Percentiles rank a stretch among this genome's conserved stretches.
phyloP scores from a whole-genome alignment of 53 echinoderm and acorn worm species.

The Holothuria leucospilota region DNA sequence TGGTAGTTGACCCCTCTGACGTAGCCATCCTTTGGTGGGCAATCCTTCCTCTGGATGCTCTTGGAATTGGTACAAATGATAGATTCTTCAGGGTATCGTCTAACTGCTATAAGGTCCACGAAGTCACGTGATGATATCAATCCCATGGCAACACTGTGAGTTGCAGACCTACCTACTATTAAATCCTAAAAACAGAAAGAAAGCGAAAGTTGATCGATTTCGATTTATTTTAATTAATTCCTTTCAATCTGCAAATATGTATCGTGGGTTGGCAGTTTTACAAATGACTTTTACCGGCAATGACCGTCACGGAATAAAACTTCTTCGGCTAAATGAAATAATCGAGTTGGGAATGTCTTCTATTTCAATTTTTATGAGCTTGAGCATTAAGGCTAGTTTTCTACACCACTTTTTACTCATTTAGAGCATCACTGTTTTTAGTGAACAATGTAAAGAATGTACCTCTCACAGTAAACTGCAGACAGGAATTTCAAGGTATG shows the following conservation, averaged over 20 bases:
- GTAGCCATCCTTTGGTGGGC: slow-evolving; percentile 82
- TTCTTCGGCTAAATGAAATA: too few species aligned
- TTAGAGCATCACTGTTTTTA: too few species aligned
- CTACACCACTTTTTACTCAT: too few species aligned
- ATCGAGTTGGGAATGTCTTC: too few species aligned
- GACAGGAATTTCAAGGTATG: too few species aligned
- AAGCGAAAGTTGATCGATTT: neutral
- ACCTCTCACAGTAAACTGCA: too few species aligned
- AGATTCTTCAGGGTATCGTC: slow-evolving; percentile 67
- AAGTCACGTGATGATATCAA: slow-evolving; percentile 95
- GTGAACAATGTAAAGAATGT: too few species aligned
- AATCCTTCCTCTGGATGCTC: slow-evolving; percentile 89
- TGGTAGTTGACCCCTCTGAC: slow-evolving; percentile 94
- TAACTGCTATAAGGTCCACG: slow-evolving; percentile 78
- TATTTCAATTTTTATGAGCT: too few species aligned
- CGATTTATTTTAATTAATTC: neutral
- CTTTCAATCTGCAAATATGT: neutral
- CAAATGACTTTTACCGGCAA: neutral
- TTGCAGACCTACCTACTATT: slow-evolving; percentile 85
- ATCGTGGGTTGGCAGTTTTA: neutral
- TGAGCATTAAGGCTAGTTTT: too few species aligned
- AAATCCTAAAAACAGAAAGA: slow-evolving; percentile 64
- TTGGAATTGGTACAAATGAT: slow-evolving; percentile 89
- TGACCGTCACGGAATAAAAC: too few species aligned
- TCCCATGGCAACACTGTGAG: slow-evolving; percentile 94